Percentiles rank a stretch among this genome's conserved stretches.
Conservation (phyloP, 2,797 vertebrate genomes). For the Hephaestus fuliginosus region DNA sequence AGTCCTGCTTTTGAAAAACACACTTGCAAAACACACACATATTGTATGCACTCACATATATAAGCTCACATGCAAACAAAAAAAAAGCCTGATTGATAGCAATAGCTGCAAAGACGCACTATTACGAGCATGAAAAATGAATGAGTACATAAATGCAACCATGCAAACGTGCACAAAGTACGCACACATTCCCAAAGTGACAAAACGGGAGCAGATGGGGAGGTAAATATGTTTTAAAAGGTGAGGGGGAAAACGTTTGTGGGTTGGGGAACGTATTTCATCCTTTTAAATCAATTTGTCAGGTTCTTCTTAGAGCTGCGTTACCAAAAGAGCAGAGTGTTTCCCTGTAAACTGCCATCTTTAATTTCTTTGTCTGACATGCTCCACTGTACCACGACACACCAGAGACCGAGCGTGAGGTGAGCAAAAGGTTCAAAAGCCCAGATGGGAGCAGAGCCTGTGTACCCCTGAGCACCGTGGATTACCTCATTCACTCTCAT, state of each 20-base stretch:
- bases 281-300: constrained; percentile 85
- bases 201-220: constrained; percentile 71
- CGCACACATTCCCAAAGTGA: constrained; percentile 71
- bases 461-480: constrained; percentile 74
- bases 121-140: constrained; percentile 80
- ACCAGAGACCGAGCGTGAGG: constrained; percentile 79
- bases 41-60: constrained; percentile 34
- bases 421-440: constrained; percentile 84
- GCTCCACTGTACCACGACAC: constrained; percentile 69
- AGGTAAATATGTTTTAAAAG: constrained; percentile 84
- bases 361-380: constrained; percentile 86
- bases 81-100: constrained; percentile 62
- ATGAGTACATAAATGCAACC: constrained; percentile 66
- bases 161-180: constrained; percentile 48
- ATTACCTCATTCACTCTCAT: constrained; percentile 81
- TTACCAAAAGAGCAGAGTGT: constrained; percentile 79
- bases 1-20: constrained; percentile 72
- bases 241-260: constrained; percentile 71
- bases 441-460: constrained; percentile 78
- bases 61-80: constrained; percentile 69
- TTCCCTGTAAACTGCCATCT: constrained; percentile 86
- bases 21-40: constrained; percentile 64
- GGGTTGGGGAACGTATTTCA: constrained; percentile 75
- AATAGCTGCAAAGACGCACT: constrained; percentile 71
- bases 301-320: constrained; percentile 68